A percentile compares a stretch with the other conserved stretches of the same genome.
phyloP scores from a whole-genome alignment of 2,797 vertebrate genomes.

The Acanthurus tractus region DNA sequence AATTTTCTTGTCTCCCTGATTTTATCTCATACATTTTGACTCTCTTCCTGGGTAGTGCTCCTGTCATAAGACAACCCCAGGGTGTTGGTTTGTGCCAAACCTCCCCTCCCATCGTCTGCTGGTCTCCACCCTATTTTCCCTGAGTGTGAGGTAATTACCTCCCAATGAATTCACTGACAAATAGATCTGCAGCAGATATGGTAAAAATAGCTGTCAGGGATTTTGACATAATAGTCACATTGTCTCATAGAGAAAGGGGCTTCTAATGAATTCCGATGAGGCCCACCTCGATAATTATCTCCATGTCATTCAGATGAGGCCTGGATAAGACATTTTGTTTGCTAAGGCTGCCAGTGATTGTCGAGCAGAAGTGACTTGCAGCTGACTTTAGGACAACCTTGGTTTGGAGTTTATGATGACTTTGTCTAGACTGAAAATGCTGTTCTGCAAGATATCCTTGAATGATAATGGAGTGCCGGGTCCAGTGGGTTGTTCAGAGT shows the following conservation, averaged over 20 bases:
- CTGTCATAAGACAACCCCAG: slow-evolving; percentile 56
- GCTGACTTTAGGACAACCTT: slow-evolving; percentile 76
- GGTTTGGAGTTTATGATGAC: slow-evolving; percentile 71
- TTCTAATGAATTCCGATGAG: slow-evolving; percentile 79
- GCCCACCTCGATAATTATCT: slow-evolving; percentile 80
- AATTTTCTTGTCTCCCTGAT: slow-evolving; percentile 60
- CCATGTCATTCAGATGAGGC: slow-evolving; percentile 77
- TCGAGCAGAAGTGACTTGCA: slow-evolving; percentile 49
- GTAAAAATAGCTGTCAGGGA: slow-evolving; percentile 86
- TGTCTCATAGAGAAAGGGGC: slow-evolving; percentile 75
- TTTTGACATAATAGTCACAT: slow-evolving; percentile 83
- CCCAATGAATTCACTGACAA: slow-evolving; percentile 78
- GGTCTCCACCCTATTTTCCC: slow-evolving; percentile 62
- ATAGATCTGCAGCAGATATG: slow-evolving; percentile 79
- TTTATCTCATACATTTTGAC: slow-evolving; percentile 63
- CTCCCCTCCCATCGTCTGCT: slow-evolving; percentile 39
- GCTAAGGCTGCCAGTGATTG: slow-evolving; percentile 67
- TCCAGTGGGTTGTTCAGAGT: slow-evolving; percentile 35
- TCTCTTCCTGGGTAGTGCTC: slow-evolving; percentile 27
- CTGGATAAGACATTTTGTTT: slow-evolving; percentile 79
- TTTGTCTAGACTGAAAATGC: slow-evolving; percentile 66
- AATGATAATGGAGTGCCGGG: slow-evolving; percentile 62
- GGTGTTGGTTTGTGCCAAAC: slow-evolving; percentile 64
- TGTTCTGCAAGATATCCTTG: slow-evolving; percentile 69
- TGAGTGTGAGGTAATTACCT: slow-evolving; percentile 78